A percentile compares a stretch with the other conserved stretches of the same genome.
Evolutionary conservation across 2,797 vertebrate genomes (phyloP).

Genomic region (Hippopotamyrus pictus): DNA sequence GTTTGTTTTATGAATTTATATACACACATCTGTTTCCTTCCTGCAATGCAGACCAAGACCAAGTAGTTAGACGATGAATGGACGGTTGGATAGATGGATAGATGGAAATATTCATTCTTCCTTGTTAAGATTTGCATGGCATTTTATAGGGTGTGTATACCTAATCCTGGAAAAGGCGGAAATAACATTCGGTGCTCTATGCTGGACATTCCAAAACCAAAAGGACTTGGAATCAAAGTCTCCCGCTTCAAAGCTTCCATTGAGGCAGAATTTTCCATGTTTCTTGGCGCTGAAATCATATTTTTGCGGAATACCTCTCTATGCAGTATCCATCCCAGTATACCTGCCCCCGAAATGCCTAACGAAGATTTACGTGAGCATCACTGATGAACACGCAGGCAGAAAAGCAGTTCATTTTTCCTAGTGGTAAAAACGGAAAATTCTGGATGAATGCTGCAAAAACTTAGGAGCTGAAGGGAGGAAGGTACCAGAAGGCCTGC

Average conservation of each 20-base stretch:
- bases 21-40: background rate
- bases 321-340: background rate
- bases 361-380: background rate
- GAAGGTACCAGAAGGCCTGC: background rate
- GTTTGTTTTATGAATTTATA: background rate
- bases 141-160: background rate
- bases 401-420: background rate
- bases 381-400: background rate
- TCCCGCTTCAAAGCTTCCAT: background rate
- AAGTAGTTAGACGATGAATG: background rate
- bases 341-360: background rate
- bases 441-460: background rate
- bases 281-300: background rate
- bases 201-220: background rate
- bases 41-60: background rate
- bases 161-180: background rate
- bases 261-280: constrained; percentile 10
- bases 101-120: background rate
- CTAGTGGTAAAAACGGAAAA: background rate
- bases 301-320: background rate
- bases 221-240: background rate
- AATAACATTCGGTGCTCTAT: background rate
- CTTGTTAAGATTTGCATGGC: background rate
- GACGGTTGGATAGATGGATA: background rate
- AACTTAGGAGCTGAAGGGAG: background rate